A percentile compares a stretch with the other conserved stretches of the same genome.
Conservation (phyloP, 1,140 invertebrate species). For the Scaptomyza montana region DNA sequence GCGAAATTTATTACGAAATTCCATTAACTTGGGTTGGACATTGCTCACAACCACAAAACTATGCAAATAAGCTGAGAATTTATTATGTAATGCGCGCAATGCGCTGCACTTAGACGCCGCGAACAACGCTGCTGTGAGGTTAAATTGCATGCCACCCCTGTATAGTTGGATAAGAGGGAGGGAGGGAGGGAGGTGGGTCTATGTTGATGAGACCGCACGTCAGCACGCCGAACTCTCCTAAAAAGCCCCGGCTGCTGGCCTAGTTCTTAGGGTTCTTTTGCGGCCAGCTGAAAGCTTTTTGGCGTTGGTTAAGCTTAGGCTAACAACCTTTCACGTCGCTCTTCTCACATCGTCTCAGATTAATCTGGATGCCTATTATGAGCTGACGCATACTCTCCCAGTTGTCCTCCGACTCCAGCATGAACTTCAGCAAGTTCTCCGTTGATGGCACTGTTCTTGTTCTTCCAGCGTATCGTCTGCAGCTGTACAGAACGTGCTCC, state of each 20-base stretch:
- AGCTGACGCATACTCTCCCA: no score
- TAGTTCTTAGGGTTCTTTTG: conserved; percentile 54
- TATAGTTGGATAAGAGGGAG: neutral
- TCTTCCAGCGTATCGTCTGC: no score
- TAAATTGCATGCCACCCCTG: conserved; percentile 7
- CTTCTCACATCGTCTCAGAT: no score
- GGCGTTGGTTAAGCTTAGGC: conserved; percentile 42
- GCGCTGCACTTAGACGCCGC: conserved; percentile 46
- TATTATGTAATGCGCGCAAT: conserved; percentile 74
- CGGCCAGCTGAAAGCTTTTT: conserved; percentile 55
- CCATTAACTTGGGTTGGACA: conserved; percentile 72
- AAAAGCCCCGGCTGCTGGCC: conserved; percentile 49
- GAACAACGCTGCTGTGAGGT: neutral
- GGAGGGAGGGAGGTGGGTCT: conserved; percentile 3
- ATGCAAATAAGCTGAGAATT: conserved; percentile 80
- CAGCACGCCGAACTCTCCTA: conserved; percentile 30
- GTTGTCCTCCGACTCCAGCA: no score
- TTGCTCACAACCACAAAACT: conserved; percentile 77
- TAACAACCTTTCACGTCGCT: no score
- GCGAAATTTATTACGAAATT: conserved; percentile 79
- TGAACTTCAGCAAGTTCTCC: no score
- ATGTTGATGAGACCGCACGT: conserved; percentile 64
- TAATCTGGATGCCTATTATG: no score
- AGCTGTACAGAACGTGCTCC: no score
- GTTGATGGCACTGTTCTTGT: no score